Percentiles rank a stretch among this genome's conserved stretches.
Evolutionary conservation across 1,140 invertebrate genomes (phyloP).

Genomic region (Drosophila grimshawi): DNA sequence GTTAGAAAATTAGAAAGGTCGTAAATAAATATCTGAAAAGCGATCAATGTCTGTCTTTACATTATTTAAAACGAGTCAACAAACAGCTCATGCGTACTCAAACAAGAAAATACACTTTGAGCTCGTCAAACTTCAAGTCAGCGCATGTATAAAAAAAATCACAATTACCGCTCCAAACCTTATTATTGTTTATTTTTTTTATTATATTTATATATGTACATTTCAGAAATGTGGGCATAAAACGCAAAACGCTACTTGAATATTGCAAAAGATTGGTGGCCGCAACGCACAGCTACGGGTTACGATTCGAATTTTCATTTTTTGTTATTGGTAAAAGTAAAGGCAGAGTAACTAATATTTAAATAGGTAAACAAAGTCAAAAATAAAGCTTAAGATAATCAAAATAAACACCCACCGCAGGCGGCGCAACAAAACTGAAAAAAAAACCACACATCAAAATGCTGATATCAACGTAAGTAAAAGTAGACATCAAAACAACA

Average conservation of each 20-base stretch:
- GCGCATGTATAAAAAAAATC: conserved; percentile 65
- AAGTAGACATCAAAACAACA: conserved; percentile 33
- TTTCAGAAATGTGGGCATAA: conserved; percentile 78
- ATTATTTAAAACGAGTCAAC: no score
- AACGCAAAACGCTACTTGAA: conserved; percentile 64
- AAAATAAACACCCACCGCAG: conserved; percentile 56
- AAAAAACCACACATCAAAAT: conserved; percentile 49
- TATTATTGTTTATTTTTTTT: conserved; percentile 50
- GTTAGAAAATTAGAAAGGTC: conserved; percentile 9
- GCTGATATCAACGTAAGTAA: conserved; percentile 82
- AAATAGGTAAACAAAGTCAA: conserved; percentile 46
- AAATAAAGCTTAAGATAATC: conserved; percentile 37
- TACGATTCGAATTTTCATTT: conserved; percentile 18
- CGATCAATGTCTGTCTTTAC: no score
- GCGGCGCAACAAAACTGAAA: conserved; percentile 29
- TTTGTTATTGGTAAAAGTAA: conserved; percentile 58
- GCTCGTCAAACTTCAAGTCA: conserved; percentile 56
- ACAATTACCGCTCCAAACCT: conserved; percentile 68
- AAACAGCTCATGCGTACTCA: no score
- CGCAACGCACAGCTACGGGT: conserved; percentile 41
- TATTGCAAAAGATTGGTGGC: conserved; percentile 69
- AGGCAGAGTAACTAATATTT: conserved; percentile 43
- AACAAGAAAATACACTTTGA: conserved; percentile 8
- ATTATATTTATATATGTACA: conserved; percentile 49
- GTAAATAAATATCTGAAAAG: neutral